phyloP scores from a whole-genome alignment of 2,113 vertebrate species.

The Meles meles region DNA sequence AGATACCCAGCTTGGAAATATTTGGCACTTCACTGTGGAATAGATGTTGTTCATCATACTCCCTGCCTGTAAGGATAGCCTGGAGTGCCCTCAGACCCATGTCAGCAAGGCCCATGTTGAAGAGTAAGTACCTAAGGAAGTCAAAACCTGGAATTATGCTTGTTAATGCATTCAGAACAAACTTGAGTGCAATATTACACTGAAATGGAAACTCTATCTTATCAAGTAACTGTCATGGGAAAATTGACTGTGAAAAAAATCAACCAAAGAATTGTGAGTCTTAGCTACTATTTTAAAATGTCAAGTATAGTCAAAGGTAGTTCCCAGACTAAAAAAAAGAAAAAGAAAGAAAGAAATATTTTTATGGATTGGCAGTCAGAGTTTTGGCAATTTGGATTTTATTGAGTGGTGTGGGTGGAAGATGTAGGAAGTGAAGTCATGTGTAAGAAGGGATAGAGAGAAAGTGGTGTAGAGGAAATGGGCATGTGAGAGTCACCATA shows the following conservation, averaged over 20 bases:
- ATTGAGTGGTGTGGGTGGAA: not conserved
- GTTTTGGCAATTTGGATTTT: not conserved
- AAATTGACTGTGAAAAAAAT: not conserved
- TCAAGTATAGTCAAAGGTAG: not conserved
- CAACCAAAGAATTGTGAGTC: not conserved
- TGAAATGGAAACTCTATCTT: not conserved
- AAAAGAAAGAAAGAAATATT: too few relatives aligned
- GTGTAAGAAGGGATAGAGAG: not conserved
- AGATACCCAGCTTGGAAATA: not conserved
- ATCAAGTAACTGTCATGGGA: not conserved
- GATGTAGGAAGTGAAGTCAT: not conserved
- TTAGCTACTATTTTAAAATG: not conserved
- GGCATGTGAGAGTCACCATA: not conserved
- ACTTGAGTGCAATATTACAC: not conserved
- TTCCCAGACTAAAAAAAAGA: too few relatives aligned
- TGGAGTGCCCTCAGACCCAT: not conserved
- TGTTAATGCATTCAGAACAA: not conserved
- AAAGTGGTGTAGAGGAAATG: not conserved
- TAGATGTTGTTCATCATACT: not conserved
- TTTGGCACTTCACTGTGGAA: not conserved
- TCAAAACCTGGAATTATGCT: not conserved
- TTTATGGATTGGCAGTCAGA: not conserved
- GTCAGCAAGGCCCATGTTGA: too few relatives aligned
- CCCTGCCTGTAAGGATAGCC: fast-evolving
- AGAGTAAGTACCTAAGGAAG: not conserved